Base-by-base conservation (phyloP, 2,113 vertebrate genomes). In the Machaerirhynchus nigripectus region DNA sequence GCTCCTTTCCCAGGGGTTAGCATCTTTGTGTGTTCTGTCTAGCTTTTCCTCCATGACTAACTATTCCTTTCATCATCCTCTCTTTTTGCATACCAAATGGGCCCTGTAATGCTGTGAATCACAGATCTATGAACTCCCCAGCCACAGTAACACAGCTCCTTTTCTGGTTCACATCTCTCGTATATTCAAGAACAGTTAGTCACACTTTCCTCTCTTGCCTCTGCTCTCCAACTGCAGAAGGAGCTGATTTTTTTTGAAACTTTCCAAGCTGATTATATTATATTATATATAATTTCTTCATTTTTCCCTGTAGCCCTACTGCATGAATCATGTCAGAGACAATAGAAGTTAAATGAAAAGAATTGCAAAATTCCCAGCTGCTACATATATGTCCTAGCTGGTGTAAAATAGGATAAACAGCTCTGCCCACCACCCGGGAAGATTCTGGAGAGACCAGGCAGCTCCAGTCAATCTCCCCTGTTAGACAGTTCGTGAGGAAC, bases 11-110 rank as follows among this genome's bases (percentile, higher is more conserved):
- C 87, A 79, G 57, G 26, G 52, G 47, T 91, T 82, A 84, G 74
- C 64, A 95, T 82, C 65, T 65, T 35, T 59, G 37, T 95, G 60
- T 82, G 49, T 73, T 93, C 40, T 76, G 78, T 87, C 84, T 93
- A 87, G 87, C 37, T 96, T 82, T 96, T 94, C 87, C 78, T 96
- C 89, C 89, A 55, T 93, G 87, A 93, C 53, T 97, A 91, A 83
- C 78, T 87, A 73, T 93, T 85, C 67, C 78, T 97, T 97, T 97
- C 91, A 96, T 93, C 94, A 77, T 93, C 53, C 15, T 76, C 37
- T 95, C 81, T 79, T 93, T 96, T 80, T 95, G 93, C 87, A 93
- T 95, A 89, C 87, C 74, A 96, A 95, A 91, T 83, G 35, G 84
- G 46, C 67, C 74, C 50, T 69, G 53, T 94, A 93, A 95, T 91